phyloP scores from a whole-genome alignment of 2,888 invertebrate genomes.

The Lasiommata megera region DNA sequence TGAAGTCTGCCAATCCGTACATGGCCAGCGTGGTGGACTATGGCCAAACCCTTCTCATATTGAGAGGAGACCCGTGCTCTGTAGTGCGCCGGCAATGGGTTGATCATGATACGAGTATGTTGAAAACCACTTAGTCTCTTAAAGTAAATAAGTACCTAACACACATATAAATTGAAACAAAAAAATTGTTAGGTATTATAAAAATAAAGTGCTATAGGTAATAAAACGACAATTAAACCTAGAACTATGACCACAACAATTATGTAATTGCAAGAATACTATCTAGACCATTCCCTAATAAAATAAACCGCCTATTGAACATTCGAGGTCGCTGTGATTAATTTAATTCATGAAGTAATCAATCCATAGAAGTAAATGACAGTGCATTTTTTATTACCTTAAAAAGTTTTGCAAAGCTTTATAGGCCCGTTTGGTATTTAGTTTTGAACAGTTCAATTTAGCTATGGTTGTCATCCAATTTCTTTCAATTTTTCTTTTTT shows the following conservation, averaged over 20 bases:
- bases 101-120: too few species aligned
- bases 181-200: not conserved
- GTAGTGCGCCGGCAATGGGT: too few species aligned
- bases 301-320: constrained; percentile 31
- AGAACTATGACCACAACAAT: constrained; percentile 20
- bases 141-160: too few species aligned
- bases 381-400: constrained; percentile 13
- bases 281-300: constrained; percentile 28
- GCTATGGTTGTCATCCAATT: not conserved
- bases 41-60: too few species aligned
- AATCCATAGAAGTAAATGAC: constrained; percentile 14
- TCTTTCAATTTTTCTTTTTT: too few species aligned
- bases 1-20: too few species aligned
- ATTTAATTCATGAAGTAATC: constrained; percentile 18
- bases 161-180: not conserved
- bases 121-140: too few species aligned
- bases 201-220: constrained; percentile 1
- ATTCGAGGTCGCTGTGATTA: constrained; percentile 29
- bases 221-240: constrained; percentile 18
- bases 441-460: not conserved
- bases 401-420: not conserved
- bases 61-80: too few species aligned
- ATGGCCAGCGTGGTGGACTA: too few species aligned
- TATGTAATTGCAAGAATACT: constrained; percentile 20
- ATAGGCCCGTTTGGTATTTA: not conserved